A percentile compares a stretch with the other conserved stretches of the same genome.
phyloP scores from a whole-genome alignment of 2,888 invertebrate species.

The Athrips mouffetella region DNA sequence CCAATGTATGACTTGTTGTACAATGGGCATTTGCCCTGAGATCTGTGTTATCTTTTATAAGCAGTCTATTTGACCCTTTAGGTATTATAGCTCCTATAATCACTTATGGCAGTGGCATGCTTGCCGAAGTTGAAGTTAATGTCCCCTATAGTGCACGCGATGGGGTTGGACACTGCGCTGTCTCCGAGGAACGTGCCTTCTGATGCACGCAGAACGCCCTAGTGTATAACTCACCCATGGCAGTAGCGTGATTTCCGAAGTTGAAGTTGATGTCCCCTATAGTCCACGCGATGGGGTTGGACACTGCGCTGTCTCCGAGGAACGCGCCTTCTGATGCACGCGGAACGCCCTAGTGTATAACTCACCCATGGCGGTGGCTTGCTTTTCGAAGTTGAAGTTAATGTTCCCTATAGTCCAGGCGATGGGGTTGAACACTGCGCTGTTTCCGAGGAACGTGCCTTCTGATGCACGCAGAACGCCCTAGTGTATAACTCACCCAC shows the following conservation, averaged over 20 bases:
- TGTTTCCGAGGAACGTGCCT: slow-evolving; percentile 93
- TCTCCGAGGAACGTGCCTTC: no score
- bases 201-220: no score
- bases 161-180: slow-evolving; percentile 91
- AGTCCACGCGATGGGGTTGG: slow-evolving; percentile 93
- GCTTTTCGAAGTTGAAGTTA: slow-evolving; percentile 82
- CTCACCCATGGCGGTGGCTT: slow-evolving; percentile 52
- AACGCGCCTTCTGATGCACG: no score
- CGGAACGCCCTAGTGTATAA: no score
- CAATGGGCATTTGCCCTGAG: no score
- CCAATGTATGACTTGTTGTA: no score
- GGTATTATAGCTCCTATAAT: no score
- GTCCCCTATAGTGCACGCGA: slow-evolving; percentile 91
- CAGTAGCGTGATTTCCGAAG: slow-evolving; percentile 76
- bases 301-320: slow-evolving; percentile 93
- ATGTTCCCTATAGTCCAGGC: slow-evolving; percentile 91
- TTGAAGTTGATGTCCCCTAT: slow-evolving; percentile 87
- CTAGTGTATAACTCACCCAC: slow-evolving; percentile 54
- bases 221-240: slow-evolving; percentile 59
- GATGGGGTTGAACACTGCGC: slow-evolving; percentile 92
- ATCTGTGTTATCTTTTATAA: no score
- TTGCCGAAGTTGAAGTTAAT: slow-evolving; percentile 85
- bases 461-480: no score
- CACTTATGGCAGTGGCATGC: slow-evolving; percentile 51
- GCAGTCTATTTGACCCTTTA: no score